These are phyloP conservation scores for Amphipoea lucens DNA, from an alignment of 2,888 invertebrate species.

Conservation along the genomic window DNA sequence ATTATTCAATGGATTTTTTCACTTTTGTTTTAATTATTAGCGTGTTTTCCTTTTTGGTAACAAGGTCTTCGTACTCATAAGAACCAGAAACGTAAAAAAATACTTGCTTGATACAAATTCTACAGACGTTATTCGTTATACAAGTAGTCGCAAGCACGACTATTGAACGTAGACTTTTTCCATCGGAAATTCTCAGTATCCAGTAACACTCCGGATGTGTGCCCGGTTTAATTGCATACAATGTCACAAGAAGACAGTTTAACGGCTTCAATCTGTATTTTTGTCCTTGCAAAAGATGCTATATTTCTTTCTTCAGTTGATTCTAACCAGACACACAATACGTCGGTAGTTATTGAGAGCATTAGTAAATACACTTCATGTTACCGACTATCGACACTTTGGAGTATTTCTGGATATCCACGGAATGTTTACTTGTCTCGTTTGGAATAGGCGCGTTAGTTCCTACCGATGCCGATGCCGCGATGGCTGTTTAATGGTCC, in stretches of 20 bases:
- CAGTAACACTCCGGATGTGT: slow-evolving; percentile 5
- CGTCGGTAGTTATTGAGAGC: slow-evolving; percentile 34
- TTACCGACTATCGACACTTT: slow-evolving; percentile 51
- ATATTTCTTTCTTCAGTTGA: slow-evolving; percentile 9
- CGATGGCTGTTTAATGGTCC: slow-evolving; percentile 38
- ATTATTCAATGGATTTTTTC: not conserved
- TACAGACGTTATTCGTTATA: not conserved
- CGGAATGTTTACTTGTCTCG: slow-evolving; percentile 61
- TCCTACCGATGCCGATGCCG: slow-evolving; percentile 25
- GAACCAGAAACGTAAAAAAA: not conserved
- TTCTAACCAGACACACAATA: slow-evolving; percentile 46
- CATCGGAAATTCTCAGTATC: slow-evolving; percentile 8
- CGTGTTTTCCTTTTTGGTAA: not conserved
- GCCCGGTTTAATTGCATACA: slow-evolving; percentile 21
- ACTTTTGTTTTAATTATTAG: not conserved
- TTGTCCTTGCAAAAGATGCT: slow-evolving; percentile 2
- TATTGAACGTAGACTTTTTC: slow-evolving; percentile 10
- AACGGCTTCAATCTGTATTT: slow-evolving; percentile 5
- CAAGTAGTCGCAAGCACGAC: not conserved
- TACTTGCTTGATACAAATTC: not conserved
- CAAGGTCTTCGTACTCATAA: too few relatives aligned
- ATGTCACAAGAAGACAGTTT: slow-evolving; percentile 16
- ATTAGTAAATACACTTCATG: slow-evolving; percentile 41
- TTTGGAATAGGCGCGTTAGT: slow-evolving; percentile 53
- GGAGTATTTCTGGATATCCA: slow-evolving; percentile 56